Conservation (phyloP, 2,113 vertebrate genomes). For the Callipepla squamata region DNA sequence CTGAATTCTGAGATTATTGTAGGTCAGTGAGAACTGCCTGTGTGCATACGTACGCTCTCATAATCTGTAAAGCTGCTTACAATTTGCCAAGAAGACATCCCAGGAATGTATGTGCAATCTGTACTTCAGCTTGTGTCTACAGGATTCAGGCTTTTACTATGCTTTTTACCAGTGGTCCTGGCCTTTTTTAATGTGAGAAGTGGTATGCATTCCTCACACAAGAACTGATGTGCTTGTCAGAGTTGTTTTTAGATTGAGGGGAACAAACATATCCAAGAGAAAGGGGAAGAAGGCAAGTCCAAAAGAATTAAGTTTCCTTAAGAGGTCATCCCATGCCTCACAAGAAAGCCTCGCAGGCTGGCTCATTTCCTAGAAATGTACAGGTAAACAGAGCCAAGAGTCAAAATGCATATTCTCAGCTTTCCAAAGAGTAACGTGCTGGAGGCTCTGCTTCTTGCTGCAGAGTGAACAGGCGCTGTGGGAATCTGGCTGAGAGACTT, state of each 20-base stretch:
- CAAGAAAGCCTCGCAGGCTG: background rate
- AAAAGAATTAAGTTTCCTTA: background rate
- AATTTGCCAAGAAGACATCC: background rate
- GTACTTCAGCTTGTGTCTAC: background rate
- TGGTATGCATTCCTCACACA: background rate
- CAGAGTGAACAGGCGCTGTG: background rate
- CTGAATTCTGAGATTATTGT: background rate
- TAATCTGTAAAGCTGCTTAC: background rate
- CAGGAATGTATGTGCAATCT: fast-evolving
- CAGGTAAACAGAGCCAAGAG: background rate
- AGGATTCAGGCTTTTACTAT: background rate
- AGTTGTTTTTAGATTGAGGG: background rate
- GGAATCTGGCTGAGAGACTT: conserved; percentile 24
- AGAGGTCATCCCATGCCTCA: background rate
- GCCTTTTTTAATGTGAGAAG: background rate
- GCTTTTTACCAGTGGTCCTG: background rate
- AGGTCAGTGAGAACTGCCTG: background rate
- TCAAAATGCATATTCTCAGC: background rate
- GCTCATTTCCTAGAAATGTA: background rate
- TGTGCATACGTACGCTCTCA: background rate
- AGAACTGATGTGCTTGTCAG: background rate
- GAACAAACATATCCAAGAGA: background rate
- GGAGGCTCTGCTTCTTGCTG: background rate
- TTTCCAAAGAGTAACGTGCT: background rate
- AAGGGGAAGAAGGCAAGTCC: background rate